Evolutionary conservation across 2,888 invertebrate genomes (phyloP).

Genomic region (Byasa hedistus): DNA sequence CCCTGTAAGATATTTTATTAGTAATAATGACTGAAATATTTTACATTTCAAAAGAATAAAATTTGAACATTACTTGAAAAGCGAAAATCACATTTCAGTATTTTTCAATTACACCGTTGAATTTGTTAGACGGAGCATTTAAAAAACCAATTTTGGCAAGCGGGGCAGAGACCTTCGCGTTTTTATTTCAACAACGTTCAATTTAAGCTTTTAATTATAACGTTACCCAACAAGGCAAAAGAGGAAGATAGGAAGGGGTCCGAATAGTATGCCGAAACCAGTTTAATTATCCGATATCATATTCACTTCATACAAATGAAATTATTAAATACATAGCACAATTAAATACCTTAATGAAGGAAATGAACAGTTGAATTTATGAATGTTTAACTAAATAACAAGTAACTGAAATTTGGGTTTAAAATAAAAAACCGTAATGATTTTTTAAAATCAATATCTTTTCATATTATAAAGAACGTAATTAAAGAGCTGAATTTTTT

Average conservation of each 20-base stretch:
- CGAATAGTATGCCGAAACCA: constrained; percentile 18
- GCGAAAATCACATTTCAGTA: not conserved
- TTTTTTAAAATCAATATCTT: not conserved
- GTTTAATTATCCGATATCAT: constrained; percentile 3
- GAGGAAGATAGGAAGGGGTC: constrained; percentile 18
- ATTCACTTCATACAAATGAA: not conserved
- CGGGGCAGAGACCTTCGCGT: constrained; percentile 36
- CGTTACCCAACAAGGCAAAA: constrained; percentile 26
- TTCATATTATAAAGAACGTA: too few relatives aligned
- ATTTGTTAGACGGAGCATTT: constrained; percentile 48
- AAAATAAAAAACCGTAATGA: not conserved
- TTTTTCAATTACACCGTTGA: constrained; percentile 59
- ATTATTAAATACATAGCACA: not conserved
- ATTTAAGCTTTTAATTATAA: constrained; percentile 36
- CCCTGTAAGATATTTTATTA: too few relatives aligned
- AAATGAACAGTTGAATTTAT: not conserved
- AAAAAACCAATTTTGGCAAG: constrained; percentile 40
- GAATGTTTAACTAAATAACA: not conserved
- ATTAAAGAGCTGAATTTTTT: too few relatives aligned
- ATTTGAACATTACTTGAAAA: too few relatives aligned
- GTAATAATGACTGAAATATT: too few relatives aligned
- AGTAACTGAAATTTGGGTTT: not conserved
- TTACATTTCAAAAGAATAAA: too few relatives aligned
- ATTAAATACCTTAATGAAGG: not conserved
- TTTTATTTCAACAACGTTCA: constrained; percentile 40